Conservation (phyloP, 2,888 invertebrate species). For the Chironomus tentans region DNA sequence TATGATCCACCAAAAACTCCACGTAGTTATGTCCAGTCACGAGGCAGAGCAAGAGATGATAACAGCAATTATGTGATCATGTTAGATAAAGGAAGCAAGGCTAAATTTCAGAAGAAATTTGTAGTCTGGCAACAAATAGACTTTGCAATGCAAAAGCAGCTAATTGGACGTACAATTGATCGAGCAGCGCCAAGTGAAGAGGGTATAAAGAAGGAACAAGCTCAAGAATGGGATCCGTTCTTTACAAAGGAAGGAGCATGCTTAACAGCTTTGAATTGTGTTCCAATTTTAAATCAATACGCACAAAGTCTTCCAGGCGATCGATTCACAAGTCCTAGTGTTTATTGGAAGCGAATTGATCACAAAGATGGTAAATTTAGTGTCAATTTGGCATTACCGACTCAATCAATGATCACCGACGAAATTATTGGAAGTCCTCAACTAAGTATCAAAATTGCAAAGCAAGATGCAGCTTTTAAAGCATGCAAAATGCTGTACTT, state of each 20-base stretch:
- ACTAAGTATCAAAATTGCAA: constrained; percentile 53
- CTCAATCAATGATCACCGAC: constrained; percentile 63
- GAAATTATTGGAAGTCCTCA: constrained; percentile 53
- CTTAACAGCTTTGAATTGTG: constrained; percentile 32
- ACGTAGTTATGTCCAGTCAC: constrained; percentile 79
- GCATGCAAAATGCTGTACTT: constrained; percentile 63
- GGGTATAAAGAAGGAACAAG: constrained; percentile 48
- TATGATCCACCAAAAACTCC: constrained; percentile 64
- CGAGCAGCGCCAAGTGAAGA: constrained; percentile 46
- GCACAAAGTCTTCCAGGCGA: constrained; percentile 70
- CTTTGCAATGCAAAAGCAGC: constrained; percentile 46
- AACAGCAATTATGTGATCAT: constrained; percentile 54
- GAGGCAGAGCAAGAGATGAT: constrained; percentile 68
- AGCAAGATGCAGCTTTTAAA: constrained; percentile 71
- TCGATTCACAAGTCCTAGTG: constrained; percentile 53
- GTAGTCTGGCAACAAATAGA: constrained; percentile 46
- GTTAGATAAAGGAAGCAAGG: constrained; percentile 37
- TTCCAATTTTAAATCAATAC: constrained; percentile 59
- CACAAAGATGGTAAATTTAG: constrained; percentile 20
- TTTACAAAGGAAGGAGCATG: constrained; percentile 33
- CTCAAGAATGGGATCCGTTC: constrained; percentile 36
- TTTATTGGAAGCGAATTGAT: constrained; percentile 38
- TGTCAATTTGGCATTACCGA: constrained; percentile 63
- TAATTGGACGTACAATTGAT: constrained; percentile 49
- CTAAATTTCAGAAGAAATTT: constrained; percentile 39